These are phyloP conservation scores for Karalla daura DNA, from an alignment of 2,797 vertebrate genomes.

Conservation along the genomic window DNA sequence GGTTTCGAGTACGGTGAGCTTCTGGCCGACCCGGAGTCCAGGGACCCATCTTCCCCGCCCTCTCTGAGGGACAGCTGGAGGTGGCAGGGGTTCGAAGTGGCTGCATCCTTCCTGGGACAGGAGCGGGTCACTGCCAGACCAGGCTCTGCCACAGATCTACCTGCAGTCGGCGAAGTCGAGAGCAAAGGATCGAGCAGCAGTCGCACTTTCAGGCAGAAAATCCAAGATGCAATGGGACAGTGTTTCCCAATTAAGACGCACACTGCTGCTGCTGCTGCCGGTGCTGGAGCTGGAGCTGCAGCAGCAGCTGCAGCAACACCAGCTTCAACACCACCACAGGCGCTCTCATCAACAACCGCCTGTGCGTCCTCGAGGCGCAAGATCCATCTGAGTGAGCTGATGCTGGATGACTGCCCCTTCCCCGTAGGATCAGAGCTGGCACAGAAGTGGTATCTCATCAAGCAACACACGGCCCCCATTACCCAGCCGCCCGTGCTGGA, in stretches of 20 bases:
- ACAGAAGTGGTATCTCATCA: conserved; percentile 90
- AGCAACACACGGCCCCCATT: conserved; percentile 89
- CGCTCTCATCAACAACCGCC: conserved; percentile 64
- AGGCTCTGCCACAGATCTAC: conserved; percentile 52
- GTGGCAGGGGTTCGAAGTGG: conserved; percentile 70
- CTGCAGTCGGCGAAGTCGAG: conserved; percentile 65
- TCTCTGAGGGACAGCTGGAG: conserved; percentile 71
- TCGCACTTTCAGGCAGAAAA: conserved; percentile 86
- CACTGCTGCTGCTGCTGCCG: too few relatives aligned
- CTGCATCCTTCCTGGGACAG: conserved; percentile 60
- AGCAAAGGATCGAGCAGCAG: conserved; percentile 75
- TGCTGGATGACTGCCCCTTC: conserved; percentile 90
- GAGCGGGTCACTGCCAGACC: conserved; percentile 55
- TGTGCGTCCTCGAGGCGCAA: conserved; percentile 81
- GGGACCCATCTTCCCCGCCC: conserved; percentile 70
- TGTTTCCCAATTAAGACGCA: conserved; percentile 88
- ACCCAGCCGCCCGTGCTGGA: conserved; percentile 81
- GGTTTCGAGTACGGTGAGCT: conserved; percentile 86
- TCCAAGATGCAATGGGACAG: conserved; percentile 89
- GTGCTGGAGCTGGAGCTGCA: too few relatives aligned
- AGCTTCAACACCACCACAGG: conserved; percentile 56
- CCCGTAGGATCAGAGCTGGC: conserved; percentile 87
- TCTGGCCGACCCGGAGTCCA: conserved; percentile 69
- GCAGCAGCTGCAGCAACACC: conserved; percentile 40
- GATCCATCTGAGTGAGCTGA: conserved; percentile 89